These are phyloP conservation scores for Pecten maximus DNA, from an alignment of 2,888 invertebrate species.

Conservation along the genomic window DNA sequence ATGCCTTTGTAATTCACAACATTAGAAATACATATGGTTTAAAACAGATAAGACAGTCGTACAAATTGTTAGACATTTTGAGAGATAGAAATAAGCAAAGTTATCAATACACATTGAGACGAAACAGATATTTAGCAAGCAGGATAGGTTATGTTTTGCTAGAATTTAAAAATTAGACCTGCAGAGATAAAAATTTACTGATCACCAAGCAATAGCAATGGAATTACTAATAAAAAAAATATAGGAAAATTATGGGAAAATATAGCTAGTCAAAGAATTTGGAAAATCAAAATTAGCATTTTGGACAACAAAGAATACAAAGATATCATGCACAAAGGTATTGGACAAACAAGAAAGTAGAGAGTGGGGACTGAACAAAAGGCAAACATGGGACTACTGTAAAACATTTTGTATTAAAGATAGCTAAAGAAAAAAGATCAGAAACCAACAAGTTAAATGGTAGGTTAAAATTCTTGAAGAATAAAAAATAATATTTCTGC, in stretches of 20 bases:
- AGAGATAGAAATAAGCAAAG: neutral
- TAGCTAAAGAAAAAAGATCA: neutral
- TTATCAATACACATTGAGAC: neutral
- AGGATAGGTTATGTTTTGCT: neutral
- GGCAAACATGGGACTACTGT: too few relatives aligned
- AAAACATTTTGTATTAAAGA: neutral
- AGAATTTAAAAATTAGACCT: neutral
- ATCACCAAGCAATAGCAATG: neutral
- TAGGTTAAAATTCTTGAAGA: neutral
- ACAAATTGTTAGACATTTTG: neutral
- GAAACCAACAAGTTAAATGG: neutral
- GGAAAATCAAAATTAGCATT: neutral
- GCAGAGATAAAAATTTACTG: neutral
- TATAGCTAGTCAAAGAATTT: neutral
- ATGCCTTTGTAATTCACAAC: too few relatives aligned
- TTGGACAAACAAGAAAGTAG: too few relatives aligned
- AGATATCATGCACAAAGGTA: too few relatives aligned
- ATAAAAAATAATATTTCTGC: neutral
- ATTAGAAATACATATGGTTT: neutral
- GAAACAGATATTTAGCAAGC: neutral
- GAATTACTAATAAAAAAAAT: neutral
- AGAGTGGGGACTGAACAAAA: too few relatives aligned
- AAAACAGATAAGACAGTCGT: too few relatives aligned
- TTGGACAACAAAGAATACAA: neutral
- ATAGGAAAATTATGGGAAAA: too few relatives aligned